These are phyloP conservation scores for Phalera bucephala DNA, from an alignment of 2,888 invertebrate genomes.

Conservation along the genomic window DNA sequence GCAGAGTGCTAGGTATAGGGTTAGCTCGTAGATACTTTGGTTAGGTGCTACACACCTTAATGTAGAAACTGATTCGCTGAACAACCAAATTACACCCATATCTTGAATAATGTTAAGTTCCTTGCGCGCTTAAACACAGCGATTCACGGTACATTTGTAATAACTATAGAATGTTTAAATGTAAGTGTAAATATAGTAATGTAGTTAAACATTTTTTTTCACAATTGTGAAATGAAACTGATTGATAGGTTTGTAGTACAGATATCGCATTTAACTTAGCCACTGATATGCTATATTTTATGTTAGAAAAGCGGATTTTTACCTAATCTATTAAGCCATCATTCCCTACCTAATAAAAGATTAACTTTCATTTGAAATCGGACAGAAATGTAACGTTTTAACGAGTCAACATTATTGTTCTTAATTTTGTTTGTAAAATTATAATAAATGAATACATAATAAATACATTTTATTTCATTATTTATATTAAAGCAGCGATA, in stretches of 20 bases:
- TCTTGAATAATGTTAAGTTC: too few relatives aligned
- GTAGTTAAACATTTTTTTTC: too few relatives aligned
- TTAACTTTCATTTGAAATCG: too few relatives aligned
- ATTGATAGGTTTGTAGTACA: background rate
- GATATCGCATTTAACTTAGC: slow-evolving; percentile 1
- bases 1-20: slow-evolving; percentile 26
- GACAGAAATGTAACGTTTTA: too few relatives aligned
- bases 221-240: background rate
- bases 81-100: background rate
- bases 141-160: background rate
- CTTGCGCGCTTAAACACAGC: background rate
- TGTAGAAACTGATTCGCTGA: slow-evolving; percentile 1
- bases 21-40: slow-evolving; percentile 15
- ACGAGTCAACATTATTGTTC: too few relatives aligned
- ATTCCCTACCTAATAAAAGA: too few relatives aligned
- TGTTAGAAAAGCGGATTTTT: too few relatives aligned
- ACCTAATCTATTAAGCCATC: too few relatives aligned
- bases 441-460: too few relatives aligned
- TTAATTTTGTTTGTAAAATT: too few relatives aligned
- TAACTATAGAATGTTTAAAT: background rate
- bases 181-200: slow-evolving; percentile 3
- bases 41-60: slow-evolving; percentile 20
- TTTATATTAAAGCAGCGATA: background rate
- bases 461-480: background rate
- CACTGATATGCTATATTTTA: background rate